Conservation (phyloP, 2,797 vertebrate genomes). For the Geotrypetes seraphini region DNA sequence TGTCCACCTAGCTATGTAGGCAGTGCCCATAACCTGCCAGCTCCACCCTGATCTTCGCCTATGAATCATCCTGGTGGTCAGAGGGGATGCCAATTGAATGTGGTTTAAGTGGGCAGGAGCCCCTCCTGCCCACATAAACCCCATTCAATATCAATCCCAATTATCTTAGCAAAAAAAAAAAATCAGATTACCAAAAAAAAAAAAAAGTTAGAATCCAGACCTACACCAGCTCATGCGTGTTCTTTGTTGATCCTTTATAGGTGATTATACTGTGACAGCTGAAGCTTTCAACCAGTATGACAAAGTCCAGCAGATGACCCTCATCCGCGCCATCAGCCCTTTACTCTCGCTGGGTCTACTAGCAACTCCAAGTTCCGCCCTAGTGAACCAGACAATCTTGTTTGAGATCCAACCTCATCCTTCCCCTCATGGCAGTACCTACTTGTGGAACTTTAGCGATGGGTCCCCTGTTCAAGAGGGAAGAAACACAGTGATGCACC, state of each 20-base stretch:
- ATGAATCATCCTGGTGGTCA: too few species aligned
- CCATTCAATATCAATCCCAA: too few species aligned
- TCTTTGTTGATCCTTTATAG: constrained; percentile 25
- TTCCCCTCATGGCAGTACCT: constrained; percentile 20
- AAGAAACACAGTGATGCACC: constrained; percentile 15
- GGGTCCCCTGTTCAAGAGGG: constrained; percentile 20
- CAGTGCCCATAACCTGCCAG: too few species aligned
- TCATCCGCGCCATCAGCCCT: constrained; percentile 28
- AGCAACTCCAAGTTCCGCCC: constrained; percentile 9
- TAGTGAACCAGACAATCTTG: constrained; percentile 28
- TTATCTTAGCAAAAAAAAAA: too few species aligned
- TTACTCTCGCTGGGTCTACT: constrained; percentile 38
- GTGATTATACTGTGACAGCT: constrained; percentile 46
- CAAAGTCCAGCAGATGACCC: constrained; percentile 7
- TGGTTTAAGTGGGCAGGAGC: too few species aligned
- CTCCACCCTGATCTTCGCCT: too few species aligned
- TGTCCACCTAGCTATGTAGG: too few species aligned
- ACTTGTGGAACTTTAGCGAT: constrained; percentile 56
- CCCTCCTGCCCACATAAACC: not conserved
- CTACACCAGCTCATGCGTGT: not conserved
- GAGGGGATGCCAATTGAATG: too few species aligned
- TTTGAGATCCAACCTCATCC: constrained; percentile 44
- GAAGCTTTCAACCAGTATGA: constrained; percentile 40
- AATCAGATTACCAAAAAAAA: too few species aligned
- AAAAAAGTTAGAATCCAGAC: too few species aligned